Evolutionary conservation across 2,797 vertebrate genomes (phyloP), one percentile per base, ranked within the genome.

Genomic region (Lutjanus argentimaculatus): DNA sequence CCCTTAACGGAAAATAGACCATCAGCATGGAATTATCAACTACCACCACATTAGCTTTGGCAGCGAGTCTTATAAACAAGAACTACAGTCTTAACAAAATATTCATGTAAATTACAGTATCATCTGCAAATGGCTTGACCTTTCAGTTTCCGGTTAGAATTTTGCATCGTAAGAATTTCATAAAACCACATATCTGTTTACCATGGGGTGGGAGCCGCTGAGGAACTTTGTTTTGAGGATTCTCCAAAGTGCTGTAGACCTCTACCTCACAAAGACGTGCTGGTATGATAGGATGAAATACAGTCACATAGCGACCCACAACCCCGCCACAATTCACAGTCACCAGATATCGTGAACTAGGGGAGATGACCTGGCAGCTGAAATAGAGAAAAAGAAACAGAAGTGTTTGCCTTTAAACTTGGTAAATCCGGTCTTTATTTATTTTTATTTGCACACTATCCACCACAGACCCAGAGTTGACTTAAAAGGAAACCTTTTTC

Each of bases 241-340:
- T 9, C 49, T 30, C 17, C 82, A 3, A 12, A 8, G 61, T 75
- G 57, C 79, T 75, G 52, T 57, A 81, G 61, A 85, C 46, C 62
- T 82, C 56, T 7, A 85, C 49, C 30, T 82, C 79, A 71, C 75
- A 85, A 56, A 85, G 56, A 19, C 7, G 17, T 16, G 45, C 7
- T 40, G 79, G 56, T 40, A 25, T 15, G 1, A 21, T 16, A 12
- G 62, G 56, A 43, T 62, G 74, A 10, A 48, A 17, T 2, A 85
- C 45, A 10, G 70, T 81, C 45, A 82, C 83, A 25, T 56, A 75
- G 22, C 79, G 75, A 51, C 83, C 83, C 42, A 67, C 42, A 15
- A 52, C 14, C 19, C 79, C 70, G 17, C 70, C 56, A 3, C 79
- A 85, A 21, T 77, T 65, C 17, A 81, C 3, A 6, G 65, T 70